These are phyloP conservation scores for Aphrocallistes beatrix DNA, from an alignment of 37 sponge, comb jelly and placozoan species.

Conservation along the genomic window DNA sequence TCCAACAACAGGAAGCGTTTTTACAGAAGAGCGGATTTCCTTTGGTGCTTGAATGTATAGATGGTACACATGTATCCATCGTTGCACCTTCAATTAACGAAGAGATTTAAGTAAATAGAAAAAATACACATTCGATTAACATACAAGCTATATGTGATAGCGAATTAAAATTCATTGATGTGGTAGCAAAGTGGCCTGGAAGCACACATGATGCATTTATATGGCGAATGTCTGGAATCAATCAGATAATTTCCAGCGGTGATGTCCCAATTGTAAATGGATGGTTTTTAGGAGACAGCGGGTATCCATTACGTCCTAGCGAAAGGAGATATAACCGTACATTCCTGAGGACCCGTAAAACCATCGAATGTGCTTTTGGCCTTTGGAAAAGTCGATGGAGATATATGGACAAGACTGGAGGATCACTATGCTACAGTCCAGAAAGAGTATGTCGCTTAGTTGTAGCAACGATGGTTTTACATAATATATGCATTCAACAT, in stretches of 20 bases:
- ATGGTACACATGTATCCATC: background rate
- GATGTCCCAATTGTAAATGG: background rate
- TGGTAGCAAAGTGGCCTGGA: background rate
- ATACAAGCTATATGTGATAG: background rate
- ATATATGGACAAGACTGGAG: background rate
- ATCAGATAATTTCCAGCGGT: background rate
- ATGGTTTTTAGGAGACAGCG: background rate
- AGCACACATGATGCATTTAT: background rate
- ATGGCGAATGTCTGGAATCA: background rate
- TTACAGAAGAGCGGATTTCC: background rate
- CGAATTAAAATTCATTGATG: background rate
- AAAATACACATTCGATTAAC: background rate
- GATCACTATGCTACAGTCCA: background rate
- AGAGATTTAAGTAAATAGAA: background rate
- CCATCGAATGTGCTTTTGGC: background rate
- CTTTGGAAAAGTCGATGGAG: background rate
- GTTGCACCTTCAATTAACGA: background rate
- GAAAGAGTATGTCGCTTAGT: background rate
- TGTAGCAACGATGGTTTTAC: background rate
- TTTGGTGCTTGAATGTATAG: background rate
- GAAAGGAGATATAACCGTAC: background rate
- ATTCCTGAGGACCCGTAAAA: background rate
- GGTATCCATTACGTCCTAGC: background rate
- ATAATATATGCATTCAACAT: background rate
- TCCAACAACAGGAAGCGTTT: background rate